Conservation (phyloP, 2,888 invertebrate genomes). For the Acanthococcus lagerstroemiae region DNA sequence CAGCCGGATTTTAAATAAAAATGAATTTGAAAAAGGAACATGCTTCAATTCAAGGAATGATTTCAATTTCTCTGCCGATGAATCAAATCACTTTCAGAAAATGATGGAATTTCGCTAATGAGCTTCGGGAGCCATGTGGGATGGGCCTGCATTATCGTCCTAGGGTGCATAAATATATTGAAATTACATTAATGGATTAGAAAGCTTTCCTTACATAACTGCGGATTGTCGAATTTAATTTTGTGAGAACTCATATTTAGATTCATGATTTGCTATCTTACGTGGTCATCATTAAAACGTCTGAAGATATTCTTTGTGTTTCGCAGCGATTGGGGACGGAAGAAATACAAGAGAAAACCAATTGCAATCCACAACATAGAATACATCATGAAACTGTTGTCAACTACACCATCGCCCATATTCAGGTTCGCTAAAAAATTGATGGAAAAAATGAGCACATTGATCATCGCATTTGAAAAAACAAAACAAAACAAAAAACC, state of each 20-base stretch:
- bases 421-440: conserved; percentile 10
- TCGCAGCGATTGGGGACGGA: conserved; percentile 22
- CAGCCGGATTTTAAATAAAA: no score
- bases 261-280: conserved; percentile 4
- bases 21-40: no score
- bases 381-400: conserved; percentile 21
- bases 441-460: no score
- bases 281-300: conserved; percentile 13
- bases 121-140: conserved; percentile 19
- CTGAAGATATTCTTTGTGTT: conserved; percentile 15
- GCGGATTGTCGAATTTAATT: no score
- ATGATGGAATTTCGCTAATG: not conserved
- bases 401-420: not conserved
- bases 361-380: conserved; percentile 23
- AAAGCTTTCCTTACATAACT: not conserved
- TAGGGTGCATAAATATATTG: not conserved
- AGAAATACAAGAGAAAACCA: conserved; percentile 21
- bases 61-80: not conserved
- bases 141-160: conserved; percentile 18
- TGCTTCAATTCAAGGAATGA: conserved; percentile 12
- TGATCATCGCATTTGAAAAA: no score
- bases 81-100: not conserved
- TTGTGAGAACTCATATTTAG: not conserved
- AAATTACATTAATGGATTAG: not conserved
- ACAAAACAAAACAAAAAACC: no score